Evolutionary conservation across 92 coral and sea anemone species (phyloP), one percentile per base, ranked within the genome.

Genomic region (Nematostella vectensis): DNA sequence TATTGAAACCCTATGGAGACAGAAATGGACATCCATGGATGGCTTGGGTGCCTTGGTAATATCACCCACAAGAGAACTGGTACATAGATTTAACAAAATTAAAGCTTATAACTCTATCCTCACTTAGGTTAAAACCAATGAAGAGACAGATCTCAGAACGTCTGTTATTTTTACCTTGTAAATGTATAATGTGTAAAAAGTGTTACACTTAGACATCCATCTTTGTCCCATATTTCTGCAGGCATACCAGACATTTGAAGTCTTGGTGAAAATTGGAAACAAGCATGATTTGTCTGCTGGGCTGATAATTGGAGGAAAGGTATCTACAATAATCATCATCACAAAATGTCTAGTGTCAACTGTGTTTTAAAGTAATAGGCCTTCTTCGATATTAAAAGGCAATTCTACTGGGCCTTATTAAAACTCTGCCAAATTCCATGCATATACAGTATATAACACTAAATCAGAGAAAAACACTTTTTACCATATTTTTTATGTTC

Each of bases 181-280:
- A 19, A 10, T 54, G 59, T 17, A 11, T 27, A 26, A n/a, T 27
- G 15, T 28, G 10, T n/a, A 6, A 33, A 33, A 6, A 33, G 40
- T 33, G 40, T 33, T 33, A 33, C 40, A 33, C 15, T 6, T 33
- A 6, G 40, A 33, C 15, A 33, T 33, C n/a, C n/a, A n/a, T n/a
- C n/a, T n/a, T n/a, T n/a, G n/a, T n/a, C n/a, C n/a, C n/a, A n/a
- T n/a, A n/a, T n/a, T n/a, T n/a, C n/a, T n/a, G 3, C 50, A 89
- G 97, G 97, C 97, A 9, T 89, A 89, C 61, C 97, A 89, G 54
- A 89, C 88, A 22, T 89, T 89, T 86, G 97, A 89, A 68, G 95
- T 89, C 0, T 69, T 89, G 13, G 89, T 95, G 62, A 89, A 81
- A 51, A 68, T 89, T 81, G 95, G 95, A 29, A 55, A 71, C 61